Percentiles rank a stretch among this genome's conserved stretches.
These are phyloP conservation scores for Strix uralensis DNA, from an alignment of 2,113 vertebrate genomes.

Conservation along the genomic window DNA sequence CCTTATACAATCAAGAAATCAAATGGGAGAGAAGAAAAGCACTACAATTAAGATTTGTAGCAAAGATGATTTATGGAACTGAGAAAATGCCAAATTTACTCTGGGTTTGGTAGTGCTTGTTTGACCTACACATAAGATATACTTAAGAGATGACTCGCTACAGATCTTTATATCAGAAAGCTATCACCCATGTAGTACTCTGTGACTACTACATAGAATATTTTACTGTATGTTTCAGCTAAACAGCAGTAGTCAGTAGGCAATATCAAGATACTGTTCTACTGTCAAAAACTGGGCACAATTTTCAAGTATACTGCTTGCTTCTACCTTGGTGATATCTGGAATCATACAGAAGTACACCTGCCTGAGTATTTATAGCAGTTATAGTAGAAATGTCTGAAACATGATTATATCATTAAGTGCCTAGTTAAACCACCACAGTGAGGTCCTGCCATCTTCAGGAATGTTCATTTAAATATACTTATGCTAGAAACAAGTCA, in stretches of 20 bases:
- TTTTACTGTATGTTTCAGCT: not conserved
- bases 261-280: not conserved
- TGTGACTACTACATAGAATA: not conserved
- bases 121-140: not conserved
- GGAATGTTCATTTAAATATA: not conserved
- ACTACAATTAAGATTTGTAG: not conserved
- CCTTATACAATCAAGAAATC: not conserved
- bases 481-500: not conserved
- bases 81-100: not conserved
- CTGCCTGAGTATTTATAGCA: not conserved
- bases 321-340: not conserved
- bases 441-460: not conserved
- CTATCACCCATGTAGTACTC: not conserved
- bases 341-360: not conserved
- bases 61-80: not conserved
- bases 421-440: not conserved
- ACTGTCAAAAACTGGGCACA: not conserved
- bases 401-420: not conserved
- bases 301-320: not conserved
- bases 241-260: not conserved
- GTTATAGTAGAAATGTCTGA: not conserved
- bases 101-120: not conserved
- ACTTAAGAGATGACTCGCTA: not conserved
- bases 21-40: not conserved
- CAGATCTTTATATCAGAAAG: not conserved